Evolutionary conservation across 1,140 invertebrate species (phyloP).

Genomic region (Drosophila murphyi): DNA sequence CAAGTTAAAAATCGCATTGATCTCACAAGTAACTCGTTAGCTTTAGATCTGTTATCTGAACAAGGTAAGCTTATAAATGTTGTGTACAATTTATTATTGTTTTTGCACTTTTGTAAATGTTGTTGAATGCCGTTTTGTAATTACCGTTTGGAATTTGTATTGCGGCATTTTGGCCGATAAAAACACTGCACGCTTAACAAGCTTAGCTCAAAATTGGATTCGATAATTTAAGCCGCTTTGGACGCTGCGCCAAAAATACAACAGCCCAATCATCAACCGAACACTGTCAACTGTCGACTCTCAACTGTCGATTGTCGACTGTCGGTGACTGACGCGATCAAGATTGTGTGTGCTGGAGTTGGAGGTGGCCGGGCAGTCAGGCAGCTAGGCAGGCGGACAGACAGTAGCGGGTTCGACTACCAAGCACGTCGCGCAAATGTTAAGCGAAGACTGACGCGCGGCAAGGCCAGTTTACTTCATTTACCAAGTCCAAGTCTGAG

Average conservation of each 20-base stretch:
- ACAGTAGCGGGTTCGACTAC: slow-evolving; percentile 7
- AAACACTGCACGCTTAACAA: slow-evolving; percentile 48
- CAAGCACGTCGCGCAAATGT: slow-evolving; percentile 61
- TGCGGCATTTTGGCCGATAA: slow-evolving; percentile 52
- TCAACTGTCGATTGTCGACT: slow-evolving; percentile 12
- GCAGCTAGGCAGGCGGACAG: too few relatives aligned
- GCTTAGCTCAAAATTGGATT: slow-evolving; percentile 52
- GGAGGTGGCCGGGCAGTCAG: background rate
- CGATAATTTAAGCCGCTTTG: slow-evolving; percentile 67
- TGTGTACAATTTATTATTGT: slow-evolving; percentile 2
- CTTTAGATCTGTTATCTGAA: slow-evolving; percentile 2
- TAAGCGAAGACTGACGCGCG: slow-evolving; percentile 69
- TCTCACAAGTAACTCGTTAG: background rate
- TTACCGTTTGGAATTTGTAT: slow-evolving; percentile 50
- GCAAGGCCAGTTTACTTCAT: slow-evolving; percentile 77
- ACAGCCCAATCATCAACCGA: slow-evolving; percentile 26
- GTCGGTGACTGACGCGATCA: slow-evolving; percentile 4
- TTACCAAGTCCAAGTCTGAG: slow-evolving; percentile 57
- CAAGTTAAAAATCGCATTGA: background rate
- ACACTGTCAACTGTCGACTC: slow-evolving; percentile 6
- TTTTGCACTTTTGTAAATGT: slow-evolving; percentile 39
- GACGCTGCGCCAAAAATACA: slow-evolving; percentile 49
- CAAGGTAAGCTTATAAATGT: background rate
- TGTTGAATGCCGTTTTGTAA: slow-evolving; percentile 29
- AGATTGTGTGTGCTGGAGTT: slow-evolving; percentile 14